Percentiles rank a stretch among this genome's conserved stretches.
Evolutionary conservation across 2,797 vertebrate species (phyloP).

Genomic region (Xerus rutilus): DNA sequence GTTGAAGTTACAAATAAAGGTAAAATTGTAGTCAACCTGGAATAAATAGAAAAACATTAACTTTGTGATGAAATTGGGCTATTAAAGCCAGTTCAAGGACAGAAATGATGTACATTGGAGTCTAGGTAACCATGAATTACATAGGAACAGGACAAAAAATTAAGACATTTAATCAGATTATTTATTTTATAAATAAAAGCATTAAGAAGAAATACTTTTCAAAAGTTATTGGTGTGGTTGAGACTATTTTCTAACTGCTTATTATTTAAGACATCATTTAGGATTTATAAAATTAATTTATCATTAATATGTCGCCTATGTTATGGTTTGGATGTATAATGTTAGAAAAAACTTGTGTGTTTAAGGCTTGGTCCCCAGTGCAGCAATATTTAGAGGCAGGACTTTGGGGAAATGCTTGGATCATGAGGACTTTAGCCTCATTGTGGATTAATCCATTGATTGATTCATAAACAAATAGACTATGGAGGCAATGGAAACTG

Average conservation of each 20-base stretch:
- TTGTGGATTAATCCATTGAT: background rate
- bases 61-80: background rate
- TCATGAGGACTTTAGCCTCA: background rate
- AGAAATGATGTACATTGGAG: background rate
- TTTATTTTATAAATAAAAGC: background rate
- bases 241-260: background rate
- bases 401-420: background rate
- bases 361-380: background rate
- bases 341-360: background rate
- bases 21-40: background rate
- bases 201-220: background rate
- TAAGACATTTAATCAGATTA: background rate
- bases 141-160: background rate
- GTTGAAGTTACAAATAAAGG: background rate
- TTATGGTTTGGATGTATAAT: too few species aligned
- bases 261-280: background rate
- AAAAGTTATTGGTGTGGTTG: background rate
- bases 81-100: background rate
- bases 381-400: background rate
- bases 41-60: background rate
- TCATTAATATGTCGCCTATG: background rate
- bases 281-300: background rate
- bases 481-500: background rate
- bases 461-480: background rate
- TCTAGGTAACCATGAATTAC: background rate